A percentile compares a stretch with the other conserved stretches of the same genome.
Evolutionary conservation across 2,888 invertebrate species (phyloP).

Genomic region (Thysanoteuthis rhombus): DNA sequence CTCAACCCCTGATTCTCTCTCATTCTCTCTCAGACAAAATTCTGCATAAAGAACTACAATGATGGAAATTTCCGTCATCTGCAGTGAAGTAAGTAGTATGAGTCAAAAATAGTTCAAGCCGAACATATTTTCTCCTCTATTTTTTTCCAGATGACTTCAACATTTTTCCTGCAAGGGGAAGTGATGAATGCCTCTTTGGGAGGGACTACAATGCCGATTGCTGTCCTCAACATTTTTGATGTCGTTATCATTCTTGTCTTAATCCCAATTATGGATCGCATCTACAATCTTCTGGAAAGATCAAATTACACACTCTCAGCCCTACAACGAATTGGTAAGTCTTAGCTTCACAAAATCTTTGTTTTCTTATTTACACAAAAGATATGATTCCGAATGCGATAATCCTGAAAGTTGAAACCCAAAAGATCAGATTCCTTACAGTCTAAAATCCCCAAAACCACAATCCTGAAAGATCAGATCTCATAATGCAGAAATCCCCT

Average conservation of each 20-base stretch:
- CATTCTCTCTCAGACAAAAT: too few relatives aligned
- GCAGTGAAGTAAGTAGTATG: too few relatives aligned
- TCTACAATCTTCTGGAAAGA: slow-evolving; percentile 56
- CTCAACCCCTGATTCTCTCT: too few relatives aligned
- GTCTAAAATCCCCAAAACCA: too few relatives aligned
- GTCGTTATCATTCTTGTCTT: slow-evolving; percentile 59
- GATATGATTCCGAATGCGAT: too few relatives aligned
- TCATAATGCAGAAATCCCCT: too few relatives aligned
- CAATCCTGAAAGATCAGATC: too few relatives aligned
- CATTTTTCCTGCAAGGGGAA: slow-evolving; percentile 60
- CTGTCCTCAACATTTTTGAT: slow-evolving; percentile 60
- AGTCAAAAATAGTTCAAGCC: too few relatives aligned
- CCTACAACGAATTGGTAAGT: slow-evolving; percentile 60
- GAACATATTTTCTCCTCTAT: neutral
- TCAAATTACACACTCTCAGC: slow-evolving; percentile 51
- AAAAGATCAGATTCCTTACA: too few relatives aligned
- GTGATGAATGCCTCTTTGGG: slow-evolving; percentile 56
- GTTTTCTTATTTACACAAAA: neutral
- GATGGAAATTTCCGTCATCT: too few relatives aligned
- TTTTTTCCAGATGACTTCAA: slow-evolving; percentile 58
- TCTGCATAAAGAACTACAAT: too few relatives aligned
- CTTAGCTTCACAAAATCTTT: neutral
- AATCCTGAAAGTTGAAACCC: too few relatives aligned
- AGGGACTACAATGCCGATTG: slow-evolving; percentile 53
- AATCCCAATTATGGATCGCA: slow-evolving; percentile 59